A percentile compares a stretch with the other conserved stretches of the same genome.
These are phyloP conservation scores for Cynoglossus semilaevis DNA, from an alignment of 2,113 vertebrate species.

Conservation along the genomic window DNA sequence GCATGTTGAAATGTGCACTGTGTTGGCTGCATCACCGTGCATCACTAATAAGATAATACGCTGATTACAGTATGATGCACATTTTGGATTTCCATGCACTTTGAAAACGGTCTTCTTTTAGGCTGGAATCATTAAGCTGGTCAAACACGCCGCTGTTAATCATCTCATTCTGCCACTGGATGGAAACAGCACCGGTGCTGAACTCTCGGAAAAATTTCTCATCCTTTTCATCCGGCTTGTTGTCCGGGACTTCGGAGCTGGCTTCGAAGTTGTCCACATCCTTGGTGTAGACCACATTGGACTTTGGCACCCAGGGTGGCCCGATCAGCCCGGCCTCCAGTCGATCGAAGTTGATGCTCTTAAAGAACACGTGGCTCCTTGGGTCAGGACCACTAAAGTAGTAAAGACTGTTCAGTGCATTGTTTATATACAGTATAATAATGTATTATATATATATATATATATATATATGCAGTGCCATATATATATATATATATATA, in stretches of 20 bases:
- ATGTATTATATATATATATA: no score
- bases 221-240: conserved; percentile 80
- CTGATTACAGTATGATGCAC: conserved; percentile 77
- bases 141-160: conserved; percentile 85
- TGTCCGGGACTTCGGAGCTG: conserved; percentile 76
- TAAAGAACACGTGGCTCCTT: conserved; percentile 82
- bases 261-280: conserved; percentile 75
- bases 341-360: conserved; percentile 80
- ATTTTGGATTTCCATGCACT: conserved; percentile 72
- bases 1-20: neutral
- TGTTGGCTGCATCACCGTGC: no score
- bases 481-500: no score
- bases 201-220: conserved; percentile 83
- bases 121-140: conserved; percentile 74
- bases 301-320: conserved; percentile 84
- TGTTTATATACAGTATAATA: no score
- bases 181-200: conserved; percentile 81
- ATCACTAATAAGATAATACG: neutral
- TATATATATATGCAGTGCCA: no score
- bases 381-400: conserved; percentile 78
- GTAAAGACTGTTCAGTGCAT: conserved; percentile 20
- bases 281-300: conserved; percentile 84
- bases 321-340: conserved; percentile 82
- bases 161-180: conserved; percentile 85
- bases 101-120: conserved; percentile 10